Evolutionary conservation across 1,140 invertebrate genomes (phyloP).

Genomic region (Drosophila persimilis): DNA sequence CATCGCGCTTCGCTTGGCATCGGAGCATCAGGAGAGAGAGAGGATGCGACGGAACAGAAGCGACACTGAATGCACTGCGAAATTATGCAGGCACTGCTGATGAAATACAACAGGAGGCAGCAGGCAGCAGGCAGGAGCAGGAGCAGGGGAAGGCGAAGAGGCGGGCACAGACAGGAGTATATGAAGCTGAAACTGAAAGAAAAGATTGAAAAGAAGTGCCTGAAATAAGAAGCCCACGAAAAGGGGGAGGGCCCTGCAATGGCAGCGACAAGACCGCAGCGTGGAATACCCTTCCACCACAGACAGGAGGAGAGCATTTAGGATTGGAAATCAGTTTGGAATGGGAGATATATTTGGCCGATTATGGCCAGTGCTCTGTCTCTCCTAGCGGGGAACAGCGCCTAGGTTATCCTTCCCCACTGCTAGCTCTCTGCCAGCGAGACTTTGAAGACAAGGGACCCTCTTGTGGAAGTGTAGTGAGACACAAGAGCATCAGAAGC

Average conservation of each 20-base stretch:
- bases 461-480: too few relatives aligned
- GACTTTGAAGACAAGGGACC: too few relatives aligned
- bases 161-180: too few relatives aligned
- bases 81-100: slow-evolving; percentile 76
- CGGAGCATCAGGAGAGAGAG: neutral
- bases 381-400: too few relatives aligned
- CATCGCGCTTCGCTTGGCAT: slow-evolving; percentile 26
- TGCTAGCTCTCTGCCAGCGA: too few relatives aligned
- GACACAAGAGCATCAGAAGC: too few relatives aligned
- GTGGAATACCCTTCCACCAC: too few relatives aligned
- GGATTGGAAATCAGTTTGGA: too few relatives aligned
- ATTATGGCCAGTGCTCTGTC: too few relatives aligned
- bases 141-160: neutral
- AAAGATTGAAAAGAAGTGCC: slow-evolving; percentile 48
- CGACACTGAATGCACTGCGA: slow-evolving; percentile 52
- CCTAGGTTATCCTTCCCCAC: too few relatives aligned
- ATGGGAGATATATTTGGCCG: too few relatives aligned
- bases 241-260: slow-evolving; percentile 4
- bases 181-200: slow-evolving; percentile 26
- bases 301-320: too few relatives aligned
- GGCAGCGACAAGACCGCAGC: neutral
- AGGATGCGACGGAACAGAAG: neutral
- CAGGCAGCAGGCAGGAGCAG: slow-evolving; percentile 2
- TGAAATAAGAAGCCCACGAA: slow-evolving; percentile 12
- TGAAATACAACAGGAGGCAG: slow-evolving; percentile 54